Evolutionary conservation across 2,113 vertebrate genomes (phyloP).

Genomic region (Sakesphorus luctuosus): DNA sequence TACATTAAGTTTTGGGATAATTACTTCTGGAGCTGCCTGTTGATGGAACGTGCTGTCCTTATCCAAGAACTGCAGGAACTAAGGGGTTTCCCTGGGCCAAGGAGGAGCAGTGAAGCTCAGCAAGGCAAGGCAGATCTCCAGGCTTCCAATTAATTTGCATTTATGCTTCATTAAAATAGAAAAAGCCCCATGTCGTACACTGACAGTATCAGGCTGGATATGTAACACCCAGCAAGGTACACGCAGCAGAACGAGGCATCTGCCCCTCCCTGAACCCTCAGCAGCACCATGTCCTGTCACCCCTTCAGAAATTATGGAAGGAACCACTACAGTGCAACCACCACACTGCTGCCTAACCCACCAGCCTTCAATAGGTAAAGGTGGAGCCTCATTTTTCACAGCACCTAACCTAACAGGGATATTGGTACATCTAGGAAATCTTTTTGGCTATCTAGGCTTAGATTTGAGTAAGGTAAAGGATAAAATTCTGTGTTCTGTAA

Average conservation of each 20-base stretch:
- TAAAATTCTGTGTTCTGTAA: neutral
- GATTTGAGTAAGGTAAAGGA: neutral
- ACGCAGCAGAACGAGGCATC: neutral
- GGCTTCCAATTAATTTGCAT: rapidly evolving
- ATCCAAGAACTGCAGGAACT: neutral
- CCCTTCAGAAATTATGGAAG: neutral
- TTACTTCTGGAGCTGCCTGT: neutral
- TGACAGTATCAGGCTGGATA: neutral
- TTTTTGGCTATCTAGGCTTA: neutral
- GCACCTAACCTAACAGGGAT: neutral
- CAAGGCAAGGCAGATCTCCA: neutral
- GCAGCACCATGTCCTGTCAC: rapidly evolving
- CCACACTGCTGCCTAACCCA: neutral
- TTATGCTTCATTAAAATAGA: neutral
- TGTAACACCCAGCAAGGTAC: neutral
- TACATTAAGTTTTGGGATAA: neutral
- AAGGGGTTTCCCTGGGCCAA: neutral
- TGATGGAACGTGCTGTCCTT: neutral
- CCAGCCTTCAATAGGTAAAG: rapidly evolving
- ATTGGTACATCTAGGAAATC: neutral
- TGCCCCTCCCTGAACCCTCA: neutral
- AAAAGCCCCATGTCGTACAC: rapidly evolving
- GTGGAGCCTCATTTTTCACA: neutral
- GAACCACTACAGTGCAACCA: too few species aligned
- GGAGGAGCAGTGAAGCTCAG: neutral